Evolutionary conservation across 2,113 vertebrate genomes (phyloP).

Genomic region (Chlamydotis undulata): DNA sequence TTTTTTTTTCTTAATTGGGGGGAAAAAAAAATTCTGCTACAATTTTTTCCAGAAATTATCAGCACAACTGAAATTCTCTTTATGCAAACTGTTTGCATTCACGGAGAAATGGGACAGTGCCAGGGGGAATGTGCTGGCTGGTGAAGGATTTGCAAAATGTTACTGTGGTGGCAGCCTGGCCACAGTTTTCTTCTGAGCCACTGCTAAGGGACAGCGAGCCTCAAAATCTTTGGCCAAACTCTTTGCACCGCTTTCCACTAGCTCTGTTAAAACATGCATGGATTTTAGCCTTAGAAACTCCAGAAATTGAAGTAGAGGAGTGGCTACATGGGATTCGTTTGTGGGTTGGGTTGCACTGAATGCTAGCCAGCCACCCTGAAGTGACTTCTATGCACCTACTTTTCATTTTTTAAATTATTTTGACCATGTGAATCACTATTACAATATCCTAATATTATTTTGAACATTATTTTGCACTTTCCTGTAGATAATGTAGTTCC

Average conservation of each 20-base stretch:
- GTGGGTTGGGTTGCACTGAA: background rate
- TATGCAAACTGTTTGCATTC: background rate
- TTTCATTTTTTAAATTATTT: background rate
- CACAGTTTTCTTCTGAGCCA: background rate
- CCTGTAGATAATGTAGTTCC: background rate
- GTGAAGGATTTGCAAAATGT: background rate
- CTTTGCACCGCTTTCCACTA: background rate
- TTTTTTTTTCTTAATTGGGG: background rate
- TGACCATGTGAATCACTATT: background rate
- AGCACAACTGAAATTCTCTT: background rate
- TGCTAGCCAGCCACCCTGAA: background rate
- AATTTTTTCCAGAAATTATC: background rate
- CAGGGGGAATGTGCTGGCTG: background rate
- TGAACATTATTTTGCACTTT: background rate
- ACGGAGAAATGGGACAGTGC: background rate
- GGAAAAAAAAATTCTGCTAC: background rate
- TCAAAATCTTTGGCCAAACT: background rate
- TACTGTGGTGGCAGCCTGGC: fast-evolving
- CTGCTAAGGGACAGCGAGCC: background rate
- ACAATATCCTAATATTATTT: background rate
- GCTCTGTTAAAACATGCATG: background rate
- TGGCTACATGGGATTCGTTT: fast-evolving
- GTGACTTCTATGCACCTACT: background rate
- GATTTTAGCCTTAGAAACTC: background rate
- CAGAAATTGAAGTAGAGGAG: background rate